These are phyloP conservation scores for Drosophila seguyi DNA, from an alignment of 1,140 invertebrate species.

Conservation along the genomic window DNA sequence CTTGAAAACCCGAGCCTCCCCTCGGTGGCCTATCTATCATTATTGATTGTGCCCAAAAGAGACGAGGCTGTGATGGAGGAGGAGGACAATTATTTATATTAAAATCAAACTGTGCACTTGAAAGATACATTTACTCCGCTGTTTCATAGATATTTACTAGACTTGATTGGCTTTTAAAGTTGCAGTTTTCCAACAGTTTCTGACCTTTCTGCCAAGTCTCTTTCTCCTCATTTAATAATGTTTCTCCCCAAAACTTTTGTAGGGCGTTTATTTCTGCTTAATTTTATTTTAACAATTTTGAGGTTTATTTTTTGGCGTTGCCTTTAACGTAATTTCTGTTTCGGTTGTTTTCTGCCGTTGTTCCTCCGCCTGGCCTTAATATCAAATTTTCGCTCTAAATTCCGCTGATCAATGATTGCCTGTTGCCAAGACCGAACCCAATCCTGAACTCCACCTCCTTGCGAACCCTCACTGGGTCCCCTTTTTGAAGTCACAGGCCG, in stretches of 20 bases:
- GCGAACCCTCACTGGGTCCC: slow-evolving; percentile 1
- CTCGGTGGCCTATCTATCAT: slow-evolving; percentile 62
- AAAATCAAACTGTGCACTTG: slow-evolving; percentile 38
- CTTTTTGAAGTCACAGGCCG: slow-evolving; percentile 56
- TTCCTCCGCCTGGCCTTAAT: slow-evolving; percentile 69
- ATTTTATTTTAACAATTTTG: slow-evolving; percentile 80
- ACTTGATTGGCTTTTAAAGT: background rate
- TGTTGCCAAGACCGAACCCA: slow-evolving; percentile 38
- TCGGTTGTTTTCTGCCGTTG: slow-evolving; percentile 32
- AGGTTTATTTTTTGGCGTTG: slow-evolving; percentile 43
- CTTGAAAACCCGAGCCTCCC: background rate
- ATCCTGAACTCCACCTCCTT: slow-evolving; percentile 21
- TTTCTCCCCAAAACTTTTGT: slow-evolving; percentile 12
- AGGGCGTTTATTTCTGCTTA: slow-evolving; percentile 79
- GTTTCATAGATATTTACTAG: background rate
- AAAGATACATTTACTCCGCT: background rate
- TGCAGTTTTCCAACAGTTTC: slow-evolving; percentile 7
- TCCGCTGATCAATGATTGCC: slow-evolving; percentile 83
- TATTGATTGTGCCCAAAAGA: slow-evolving; percentile 80
- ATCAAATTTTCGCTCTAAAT: slow-evolving; percentile 83
- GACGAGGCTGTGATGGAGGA: slow-evolving; percentile 35
- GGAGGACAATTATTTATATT: slow-evolving; percentile 72
- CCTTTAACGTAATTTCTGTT: slow-evolving; percentile 58
- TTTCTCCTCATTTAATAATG: background rate
- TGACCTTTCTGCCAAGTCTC: background rate